Base-by-base conservation (phyloP, 2,113 vertebrate species). In the Sitta europaea region DNA sequence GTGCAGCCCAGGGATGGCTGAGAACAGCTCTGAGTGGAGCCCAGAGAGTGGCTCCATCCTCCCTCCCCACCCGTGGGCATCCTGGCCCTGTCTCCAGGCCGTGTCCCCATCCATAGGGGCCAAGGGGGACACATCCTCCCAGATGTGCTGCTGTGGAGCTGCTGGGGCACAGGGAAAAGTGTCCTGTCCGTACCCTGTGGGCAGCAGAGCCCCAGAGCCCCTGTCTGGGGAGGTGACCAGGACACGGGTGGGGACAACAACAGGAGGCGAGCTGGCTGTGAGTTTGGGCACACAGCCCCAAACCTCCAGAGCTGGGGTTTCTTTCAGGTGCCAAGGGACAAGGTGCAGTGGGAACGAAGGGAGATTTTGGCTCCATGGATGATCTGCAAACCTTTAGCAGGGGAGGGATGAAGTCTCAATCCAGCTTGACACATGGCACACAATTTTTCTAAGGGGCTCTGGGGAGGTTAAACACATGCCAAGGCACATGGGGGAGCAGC, bases 61-160 rank as follows among this genome's bases (percentile, higher is more conserved):
- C 25, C 38, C 66, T 48, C 21, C 47, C 47, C 24, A 9, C 9
- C 42, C 24, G 0, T 0, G 11, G 24, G 38, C 36, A 65, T 11
- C 18, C 48, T 28, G 53, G 53, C 10, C 9, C 47, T 5, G 0
- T 2, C 55, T 16, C 10, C 57, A n/a, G n/a, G 35, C 18, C 3
- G 0, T 20, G 53, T 14, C 19, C 73, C 61, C 53, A 18, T 5
- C 23, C 50, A 3, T 1, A 12, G 45, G 8, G 6, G 16, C 29
- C 0, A 4, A 12, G 38, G 15, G 55, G 1, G 10, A 27, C 0
- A 12, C 51, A 19, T 5, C 11, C 58, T 21, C 14, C 22, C 50
- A 1, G 21, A 1, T 3, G 0, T 0, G 2, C 17, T 5, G 28
- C 3, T 2, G 6, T 0, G 5, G 65, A 38, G n/a, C 18, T 11